phyloP scores from a whole-genome alignment of 1,140 invertebrate species.

The Euwallacea similis region DNA sequence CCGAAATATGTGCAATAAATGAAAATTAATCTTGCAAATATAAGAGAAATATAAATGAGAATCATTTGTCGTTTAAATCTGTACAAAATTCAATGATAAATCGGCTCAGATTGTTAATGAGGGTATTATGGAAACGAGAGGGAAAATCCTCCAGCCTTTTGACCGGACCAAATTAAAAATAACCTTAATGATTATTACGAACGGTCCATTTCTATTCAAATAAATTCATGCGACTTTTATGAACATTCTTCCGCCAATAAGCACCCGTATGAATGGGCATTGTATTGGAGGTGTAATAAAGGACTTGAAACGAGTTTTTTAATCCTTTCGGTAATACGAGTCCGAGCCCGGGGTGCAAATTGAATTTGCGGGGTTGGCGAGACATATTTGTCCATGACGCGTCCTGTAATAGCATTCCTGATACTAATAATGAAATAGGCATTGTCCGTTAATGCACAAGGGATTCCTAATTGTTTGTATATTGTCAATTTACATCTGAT shows the following conservation, averaged over 20 bases:
- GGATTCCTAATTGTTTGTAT: slow-evolving; percentile 53
- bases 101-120: background rate
- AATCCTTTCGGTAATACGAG: slow-evolving; percentile 46
- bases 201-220: slow-evolving; percentile 40
- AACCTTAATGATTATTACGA: slow-evolving; percentile 27
- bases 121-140: background rate
- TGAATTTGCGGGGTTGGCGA: slow-evolving; percentile 47
- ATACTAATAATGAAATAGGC: slow-evolving; percentile 52
- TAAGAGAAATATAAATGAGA: too few species aligned
- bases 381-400: slow-evolving; percentile 48
- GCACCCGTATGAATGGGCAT: slow-evolving; percentile 41
- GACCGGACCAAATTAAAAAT: slow-evolving; percentile 16
- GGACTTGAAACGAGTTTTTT: slow-evolving; percentile 45
- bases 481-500: slow-evolving; percentile 54
- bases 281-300: slow-evolving; percentile 48
- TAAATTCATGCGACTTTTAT: slow-evolving; percentile 42
- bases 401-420: slow-evolving; percentile 52
- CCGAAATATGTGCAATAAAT: too few species aligned
- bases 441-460: slow-evolving; percentile 49
- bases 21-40: too few species aligned
- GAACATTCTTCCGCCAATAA: slow-evolving; percentile 40
- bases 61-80: too few species aligned
- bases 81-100: too few species aligned
- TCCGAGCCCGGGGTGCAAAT: slow-evolving; percentile 44
- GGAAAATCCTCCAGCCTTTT: too few species aligned